phyloP scores from a whole-genome alignment of 2,113 vertebrate genomes.

The Pogona vitticeps region DNA sequence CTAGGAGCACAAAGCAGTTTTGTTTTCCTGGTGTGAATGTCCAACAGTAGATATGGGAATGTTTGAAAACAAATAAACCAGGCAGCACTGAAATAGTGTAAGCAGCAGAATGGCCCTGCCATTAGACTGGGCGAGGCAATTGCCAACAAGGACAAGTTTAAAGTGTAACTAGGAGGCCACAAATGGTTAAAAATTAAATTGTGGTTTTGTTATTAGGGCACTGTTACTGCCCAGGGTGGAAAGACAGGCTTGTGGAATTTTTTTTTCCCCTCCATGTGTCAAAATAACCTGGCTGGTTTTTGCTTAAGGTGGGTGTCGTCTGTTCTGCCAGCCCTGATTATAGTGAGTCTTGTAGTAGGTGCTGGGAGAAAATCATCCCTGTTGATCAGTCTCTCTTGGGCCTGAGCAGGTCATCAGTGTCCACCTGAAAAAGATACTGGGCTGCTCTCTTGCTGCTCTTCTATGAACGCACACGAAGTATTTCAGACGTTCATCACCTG shows the following conservation, averaged over 20 bases:
- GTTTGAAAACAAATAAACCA: not conserved
- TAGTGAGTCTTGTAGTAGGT: too few species aligned
- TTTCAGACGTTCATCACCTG: not conserved
- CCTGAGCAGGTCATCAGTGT: not conserved
- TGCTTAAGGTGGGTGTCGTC: not conserved
- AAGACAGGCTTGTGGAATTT: not conserved
- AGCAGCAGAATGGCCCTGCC: not conserved
- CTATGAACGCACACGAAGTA: not conserved
- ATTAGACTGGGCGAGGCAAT: too few species aligned
- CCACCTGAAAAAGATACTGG: not conserved
- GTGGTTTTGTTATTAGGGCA: too few species aligned
- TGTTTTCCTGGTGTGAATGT: not conserved
- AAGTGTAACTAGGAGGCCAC: too few species aligned
- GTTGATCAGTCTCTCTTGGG: not conserved
- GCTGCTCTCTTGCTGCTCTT: not conserved
- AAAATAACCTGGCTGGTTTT: not conserved
- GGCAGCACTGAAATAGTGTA: not conserved
- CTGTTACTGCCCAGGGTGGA: not conserved
- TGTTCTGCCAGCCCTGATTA: not conserved
- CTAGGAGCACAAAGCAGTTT: conserved; percentile 17
- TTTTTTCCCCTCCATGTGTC: not conserved
- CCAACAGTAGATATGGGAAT: not conserved
- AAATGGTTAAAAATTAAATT: too few species aligned
- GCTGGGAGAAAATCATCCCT: not conserved
- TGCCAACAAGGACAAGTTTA: too few species aligned